phyloP scores from a whole-genome alignment of 2,888 invertebrate genomes.

The Amblyteles armatorius region DNA sequence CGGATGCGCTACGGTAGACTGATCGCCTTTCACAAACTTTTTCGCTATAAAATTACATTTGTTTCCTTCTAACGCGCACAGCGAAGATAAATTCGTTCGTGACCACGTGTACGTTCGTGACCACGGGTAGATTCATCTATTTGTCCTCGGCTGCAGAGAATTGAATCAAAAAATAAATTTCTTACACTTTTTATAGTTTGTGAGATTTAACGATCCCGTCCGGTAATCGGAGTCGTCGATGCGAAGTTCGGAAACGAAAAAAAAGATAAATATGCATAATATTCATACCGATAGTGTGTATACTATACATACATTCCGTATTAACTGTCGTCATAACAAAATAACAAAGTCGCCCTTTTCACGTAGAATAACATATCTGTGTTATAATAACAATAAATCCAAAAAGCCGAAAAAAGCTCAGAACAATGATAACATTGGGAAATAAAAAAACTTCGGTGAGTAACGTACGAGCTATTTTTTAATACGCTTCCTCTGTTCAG shows the following conservation, averaged over 20 bases:
- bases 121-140: conserved; percentile 43
- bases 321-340: conserved; percentile 42
- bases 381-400: conserved; percentile 53
- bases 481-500: background rate
- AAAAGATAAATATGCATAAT: conserved; percentile 45
- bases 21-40: conserved; percentile 15
- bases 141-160: conserved; percentile 19
- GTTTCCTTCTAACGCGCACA: conserved; percentile 27
- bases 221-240: conserved; percentile 3
- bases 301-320: conserved; percentile 39
- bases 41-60: conserved; percentile 63
- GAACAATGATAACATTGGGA: conserved; percentile 34
- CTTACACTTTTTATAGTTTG: conserved; percentile 7
- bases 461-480: conserved; percentile 10
- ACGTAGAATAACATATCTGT: conserved; percentile 1
- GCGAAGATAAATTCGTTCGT: conserved; percentile 33
- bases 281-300: background rate
- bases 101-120: conserved; percentile 42
- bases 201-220: conserved; percentile 12
- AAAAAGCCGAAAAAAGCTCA: conserved; percentile 47
- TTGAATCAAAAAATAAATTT: conserved; percentile 5
- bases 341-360: conserved; percentile 28
- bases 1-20: background rate
- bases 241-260: conserved; percentile 29
- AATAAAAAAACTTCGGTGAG: conserved; percentile 19